Base-by-base conservation (phyloP, 2,797 vertebrate species). In the Crax fasciolata region DNA sequence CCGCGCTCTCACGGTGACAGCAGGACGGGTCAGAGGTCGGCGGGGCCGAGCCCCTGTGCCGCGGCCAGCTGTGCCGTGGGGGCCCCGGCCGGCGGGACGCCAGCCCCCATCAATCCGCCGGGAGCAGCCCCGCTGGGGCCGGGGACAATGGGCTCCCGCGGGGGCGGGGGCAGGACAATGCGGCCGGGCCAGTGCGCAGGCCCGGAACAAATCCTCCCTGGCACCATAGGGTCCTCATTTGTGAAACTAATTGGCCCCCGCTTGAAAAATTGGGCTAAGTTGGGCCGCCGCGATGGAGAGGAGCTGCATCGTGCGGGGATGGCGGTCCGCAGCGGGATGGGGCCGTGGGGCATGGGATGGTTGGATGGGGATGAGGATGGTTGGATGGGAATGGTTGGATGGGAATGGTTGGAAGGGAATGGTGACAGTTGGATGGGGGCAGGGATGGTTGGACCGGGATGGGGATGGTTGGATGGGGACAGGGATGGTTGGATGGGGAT, bases 21-120 rank as follows among this genome's bases (percentile, higher is more conserved):
- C 98, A 98, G 98, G 98, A 97, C 94, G 94, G 98, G 98, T 97
- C 97, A 98, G 97, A 98, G 98, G 98, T 98, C 98, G 97, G 32
- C 41, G 97, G 98, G 97, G 97, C 97, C 78, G 38, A 96, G 97
- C 97, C 98, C 97, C 98, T 97, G 98, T 93, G 96, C 97, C 94
- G 94, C 61, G 30, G 97, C 97, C 98, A 98, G 98, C 98, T 98
- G 98, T 96, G 97, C 97, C 74, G 59, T 85, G 79, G 97, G 93
- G 96, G 97, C 97, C 97, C 58, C 1, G 87, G 97, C 93, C 96
- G 9, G 94, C 97, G 80, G 97, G 98, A 98, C 14, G 97, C 95
- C 97, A 74, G 96, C 95, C 97, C 63, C 23, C 93, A 97, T 97
- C 97, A 98, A 97, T 97, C 97, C 95, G 96, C 91, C 75, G 90